Percentiles rank a stretch among this genome's conserved stretches.
phyloP scores from a whole-genome alignment of 1,140 invertebrate genomes.

The Caenorhabditis tropicalis region DNA sequence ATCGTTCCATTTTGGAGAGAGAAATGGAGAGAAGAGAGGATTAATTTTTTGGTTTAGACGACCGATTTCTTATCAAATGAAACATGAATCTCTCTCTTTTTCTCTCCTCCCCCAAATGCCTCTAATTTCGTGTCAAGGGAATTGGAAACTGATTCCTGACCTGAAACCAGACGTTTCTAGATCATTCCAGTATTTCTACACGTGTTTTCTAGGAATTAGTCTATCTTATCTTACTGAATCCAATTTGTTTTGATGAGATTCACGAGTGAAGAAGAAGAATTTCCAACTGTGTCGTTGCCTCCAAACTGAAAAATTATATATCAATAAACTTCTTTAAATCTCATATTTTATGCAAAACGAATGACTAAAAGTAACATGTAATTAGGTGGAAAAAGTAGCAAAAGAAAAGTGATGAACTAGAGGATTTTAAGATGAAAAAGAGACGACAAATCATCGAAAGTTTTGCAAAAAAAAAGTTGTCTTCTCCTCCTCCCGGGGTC shows the following conservation, averaged over 20 bases:
- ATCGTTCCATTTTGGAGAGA: background rate
- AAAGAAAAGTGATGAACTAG: too few relatives aligned
- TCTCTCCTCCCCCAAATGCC: too few relatives aligned
- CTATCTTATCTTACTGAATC: background rate
- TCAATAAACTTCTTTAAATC: background rate
- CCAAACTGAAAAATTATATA: too few relatives aligned
- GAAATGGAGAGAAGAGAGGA: background rate
- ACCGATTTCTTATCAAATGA: background rate
- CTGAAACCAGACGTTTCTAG: too few relatives aligned
- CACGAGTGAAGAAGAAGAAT: too few relatives aligned
- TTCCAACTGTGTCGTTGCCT: too few relatives aligned
- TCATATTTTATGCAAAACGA: background rate
- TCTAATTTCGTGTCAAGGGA: too few relatives aligned
- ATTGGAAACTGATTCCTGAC: too few relatives aligned
- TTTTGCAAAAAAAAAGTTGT: background rate
- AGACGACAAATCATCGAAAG: slow-evolving; percentile 15
- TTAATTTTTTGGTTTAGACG: slow-evolving; percentile 20
- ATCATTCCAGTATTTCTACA: too few relatives aligned
- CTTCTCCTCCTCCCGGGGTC: slow-evolving; percentile 3
- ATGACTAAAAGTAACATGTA: background rate
- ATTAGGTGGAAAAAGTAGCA: too few relatives aligned
- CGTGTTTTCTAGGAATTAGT: too few relatives aligned
- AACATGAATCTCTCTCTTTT: background rate
- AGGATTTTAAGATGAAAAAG: background rate
- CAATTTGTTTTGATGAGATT: too few relatives aligned